A percentile compares a stretch with the other conserved stretches of the same genome.
phyloP scores from a whole-genome alignment of 2,888 invertebrate genomes.

The Nemoura dubitans region DNA sequence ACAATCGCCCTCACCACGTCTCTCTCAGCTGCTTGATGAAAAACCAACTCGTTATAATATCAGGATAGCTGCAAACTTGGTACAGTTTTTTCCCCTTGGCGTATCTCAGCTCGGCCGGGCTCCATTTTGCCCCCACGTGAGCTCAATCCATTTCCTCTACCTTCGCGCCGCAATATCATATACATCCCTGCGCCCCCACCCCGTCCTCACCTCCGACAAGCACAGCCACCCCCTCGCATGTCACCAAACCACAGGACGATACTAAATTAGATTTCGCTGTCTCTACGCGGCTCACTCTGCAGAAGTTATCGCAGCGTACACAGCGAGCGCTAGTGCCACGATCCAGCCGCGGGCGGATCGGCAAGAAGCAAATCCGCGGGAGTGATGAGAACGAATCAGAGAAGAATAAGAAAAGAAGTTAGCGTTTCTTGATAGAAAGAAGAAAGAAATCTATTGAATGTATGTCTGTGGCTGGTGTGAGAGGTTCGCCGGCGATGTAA shows the following conservation, averaged over 20 bases:
- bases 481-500: not conserved
- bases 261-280: slow-evolving; percentile 47
- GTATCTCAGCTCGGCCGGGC: slow-evolving; percentile 14
- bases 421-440: slow-evolving; percentile 23
- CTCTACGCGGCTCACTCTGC: slow-evolving; percentile 39
- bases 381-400: slow-evolving; percentile 23
- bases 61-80: not conserved
- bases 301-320: slow-evolving; percentile 43
- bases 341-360: slow-evolving; percentile 19
- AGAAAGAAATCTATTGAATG: slow-evolving; percentile 10
- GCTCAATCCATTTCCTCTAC: slow-evolving; percentile 47
- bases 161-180: slow-evolving; percentile 45
- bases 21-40: slow-evolving; percentile 43
- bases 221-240: slow-evolving; percentile 32
- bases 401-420: slow-evolving; percentile 21
- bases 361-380: slow-evolving; percentile 34
- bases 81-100: slow-evolving; percentile 10
- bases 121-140: slow-evolving; percentile 40
- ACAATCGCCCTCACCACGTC: not conserved
- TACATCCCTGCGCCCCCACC: slow-evolving; percentile 21
- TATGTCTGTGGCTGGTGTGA: not conserved
- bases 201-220: not conserved
- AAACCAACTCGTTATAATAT: slow-evolving; percentile 41
- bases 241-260: slow-evolving; percentile 45
- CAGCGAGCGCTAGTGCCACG: not conserved